Evolutionary conservation across 2,797 vertebrate genomes (phyloP).

Genomic region (Emys orbicularis): DNA sequence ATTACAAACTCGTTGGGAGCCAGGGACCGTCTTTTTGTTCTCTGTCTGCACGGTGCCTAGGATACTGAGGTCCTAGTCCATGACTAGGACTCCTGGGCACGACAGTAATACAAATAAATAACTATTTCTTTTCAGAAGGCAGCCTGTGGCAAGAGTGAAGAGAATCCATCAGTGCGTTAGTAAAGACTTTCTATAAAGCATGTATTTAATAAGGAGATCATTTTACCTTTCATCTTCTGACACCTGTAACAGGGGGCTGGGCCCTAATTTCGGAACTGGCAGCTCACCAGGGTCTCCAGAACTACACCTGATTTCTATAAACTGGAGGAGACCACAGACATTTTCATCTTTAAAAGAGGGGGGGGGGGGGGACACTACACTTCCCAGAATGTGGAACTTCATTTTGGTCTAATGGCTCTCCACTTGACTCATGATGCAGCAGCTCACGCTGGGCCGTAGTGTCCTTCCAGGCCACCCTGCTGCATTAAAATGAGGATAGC

Average conservation of each 20-base stretch:
- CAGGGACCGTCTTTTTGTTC: background rate
- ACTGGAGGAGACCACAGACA: background rate
- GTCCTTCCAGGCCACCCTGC: background rate
- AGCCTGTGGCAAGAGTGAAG: background rate
- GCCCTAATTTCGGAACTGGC: background rate
- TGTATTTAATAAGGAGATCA: background rate
- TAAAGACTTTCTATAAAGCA: background rate
- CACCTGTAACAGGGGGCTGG: background rate
- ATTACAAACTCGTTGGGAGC: conserved; percentile 9
- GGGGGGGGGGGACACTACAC: background rate
- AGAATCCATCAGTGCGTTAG: background rate
- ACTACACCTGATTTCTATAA: background rate
- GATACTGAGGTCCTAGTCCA: background rate
- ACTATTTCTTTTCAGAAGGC: background rate
- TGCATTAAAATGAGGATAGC: background rate
- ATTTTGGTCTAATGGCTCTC: background rate
- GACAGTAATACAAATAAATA: background rate
- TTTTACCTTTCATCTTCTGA: background rate
- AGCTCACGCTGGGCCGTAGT: background rate
- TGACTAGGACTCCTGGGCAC: conserved; percentile 5
- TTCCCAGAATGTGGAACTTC: background rate
- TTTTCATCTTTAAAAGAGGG: background rate
- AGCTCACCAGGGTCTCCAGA: background rate
- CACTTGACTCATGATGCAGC: background rate
- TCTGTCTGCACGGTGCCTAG: conserved; percentile 35